Conservation (phyloP, 1,140 invertebrate species). For the Habropoda laboriosa region DNA sequence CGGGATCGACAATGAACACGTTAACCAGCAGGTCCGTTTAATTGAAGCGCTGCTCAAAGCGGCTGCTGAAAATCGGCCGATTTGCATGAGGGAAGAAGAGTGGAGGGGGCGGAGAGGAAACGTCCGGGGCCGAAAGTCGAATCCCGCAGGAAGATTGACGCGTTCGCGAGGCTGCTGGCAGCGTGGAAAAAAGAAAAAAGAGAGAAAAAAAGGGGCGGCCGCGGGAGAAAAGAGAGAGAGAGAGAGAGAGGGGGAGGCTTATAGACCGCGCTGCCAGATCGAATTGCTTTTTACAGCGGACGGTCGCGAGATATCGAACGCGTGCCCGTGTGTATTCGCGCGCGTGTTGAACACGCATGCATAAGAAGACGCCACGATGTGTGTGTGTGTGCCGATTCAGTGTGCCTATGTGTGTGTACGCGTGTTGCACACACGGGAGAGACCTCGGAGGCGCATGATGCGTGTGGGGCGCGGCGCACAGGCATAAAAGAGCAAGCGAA, state of each 20-base stretch:
- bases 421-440: constrained; percentile 27
- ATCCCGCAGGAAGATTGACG: constrained; percentile 32
- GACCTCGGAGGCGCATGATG: constrained; percentile 55
- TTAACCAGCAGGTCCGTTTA: no score
- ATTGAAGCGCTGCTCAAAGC: no score
- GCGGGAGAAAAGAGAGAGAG: not conserved
- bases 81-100: no score
- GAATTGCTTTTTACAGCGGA: constrained; percentile 65
- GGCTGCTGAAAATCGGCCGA: not conserved
- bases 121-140: not conserved
- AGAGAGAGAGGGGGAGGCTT: not conserved
- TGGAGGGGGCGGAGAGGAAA: not conserved
- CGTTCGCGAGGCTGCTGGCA: constrained; percentile 2
- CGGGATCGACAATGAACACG: no score
- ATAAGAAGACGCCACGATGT: not conserved
- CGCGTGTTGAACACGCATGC: not conserved
- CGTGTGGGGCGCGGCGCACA: constrained; percentile 66
- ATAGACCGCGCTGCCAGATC: constrained; percentile 51
- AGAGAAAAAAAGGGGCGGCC: not conserved
- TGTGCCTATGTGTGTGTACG: not conserved
- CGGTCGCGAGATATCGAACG: constrained; percentile 64
- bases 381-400: constrained; percentile 4
- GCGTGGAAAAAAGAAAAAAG: no score
- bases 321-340: not conserved
- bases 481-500: constrained; percentile 81